Percentiles rank a stretch among this genome's conserved stretches.
Evolutionary conservation across 2,797 vertebrate genomes (phyloP).

Genomic region (Lates japonicus): DNA sequence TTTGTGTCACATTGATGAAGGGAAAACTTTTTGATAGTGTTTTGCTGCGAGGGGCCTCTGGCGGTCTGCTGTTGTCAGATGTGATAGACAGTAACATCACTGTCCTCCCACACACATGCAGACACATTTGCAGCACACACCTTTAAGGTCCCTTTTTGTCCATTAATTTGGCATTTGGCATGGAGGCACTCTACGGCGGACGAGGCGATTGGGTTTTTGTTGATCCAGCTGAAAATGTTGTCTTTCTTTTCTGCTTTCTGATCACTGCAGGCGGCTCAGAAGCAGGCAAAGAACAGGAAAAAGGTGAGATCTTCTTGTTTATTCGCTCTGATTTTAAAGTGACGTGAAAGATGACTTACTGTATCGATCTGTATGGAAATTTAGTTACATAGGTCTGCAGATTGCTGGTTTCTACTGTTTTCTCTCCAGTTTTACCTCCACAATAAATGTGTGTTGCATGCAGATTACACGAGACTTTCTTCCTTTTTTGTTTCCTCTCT

Average conservation of each 20-base stretch:
- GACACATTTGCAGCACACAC: conserved; percentile 29
- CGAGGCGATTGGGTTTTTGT: conserved; percentile 28
- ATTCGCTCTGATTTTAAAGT: not conserved
- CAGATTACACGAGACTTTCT: not conserved
- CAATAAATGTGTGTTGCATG: not conserved
- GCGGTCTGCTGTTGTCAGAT: conserved; percentile 66
- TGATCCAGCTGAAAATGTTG: conserved; percentile 18
- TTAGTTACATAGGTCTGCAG: not conserved
- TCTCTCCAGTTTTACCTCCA: not conserved
- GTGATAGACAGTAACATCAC: conserved; percentile 66
- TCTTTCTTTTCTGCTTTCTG: conserved; percentile 82
- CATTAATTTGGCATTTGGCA: conserved; percentile 65
- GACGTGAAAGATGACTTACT: not conserved
- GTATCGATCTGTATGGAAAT: not conserved
- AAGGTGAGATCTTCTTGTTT: conserved; percentile 85
- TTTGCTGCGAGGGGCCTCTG: conserved; percentile 49
- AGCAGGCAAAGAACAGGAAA: conserved; percentile 97
- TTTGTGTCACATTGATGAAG: conserved; percentile 73
- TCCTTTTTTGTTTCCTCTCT: not conserved
- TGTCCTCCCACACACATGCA: conserved; percentile 41
- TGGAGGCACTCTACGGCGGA: conserved; percentile 29
- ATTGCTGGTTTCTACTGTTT: not conserved
- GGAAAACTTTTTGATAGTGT: conserved; percentile 60
- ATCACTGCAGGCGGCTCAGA: conserved; percentile 95
- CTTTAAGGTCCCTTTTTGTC: conserved; percentile 51